Conservation (phyloP, 2,797 vertebrate species). For the Phalanger gymnotis region DNA sequence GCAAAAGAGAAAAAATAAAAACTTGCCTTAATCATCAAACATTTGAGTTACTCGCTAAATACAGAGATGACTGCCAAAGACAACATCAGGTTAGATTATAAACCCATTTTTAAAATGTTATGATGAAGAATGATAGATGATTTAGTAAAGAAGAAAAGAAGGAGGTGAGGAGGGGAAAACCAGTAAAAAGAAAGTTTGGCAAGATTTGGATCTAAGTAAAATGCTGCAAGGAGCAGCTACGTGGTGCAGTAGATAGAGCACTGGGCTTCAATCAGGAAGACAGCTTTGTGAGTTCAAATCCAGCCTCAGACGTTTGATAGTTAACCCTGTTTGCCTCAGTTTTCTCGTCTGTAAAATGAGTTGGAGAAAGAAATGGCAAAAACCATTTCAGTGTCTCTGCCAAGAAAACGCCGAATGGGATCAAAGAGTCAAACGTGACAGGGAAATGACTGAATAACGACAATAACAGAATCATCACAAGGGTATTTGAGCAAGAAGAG, state of each 20-base stretch:
- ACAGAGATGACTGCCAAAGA: not conserved
- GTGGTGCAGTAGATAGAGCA: not conserved
- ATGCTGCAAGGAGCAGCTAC: not conserved
- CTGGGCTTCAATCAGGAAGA: not conserved
- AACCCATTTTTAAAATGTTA: not conserved
- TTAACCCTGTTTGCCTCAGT: slow-evolving; percentile 42
- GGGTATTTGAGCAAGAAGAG: not conserved
- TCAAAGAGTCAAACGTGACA: not conserved
- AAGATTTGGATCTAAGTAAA: not conserved
- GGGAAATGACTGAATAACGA: not conserved
- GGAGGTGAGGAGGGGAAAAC: not conserved
- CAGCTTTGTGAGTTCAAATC: not conserved
- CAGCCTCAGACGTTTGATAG: not conserved
- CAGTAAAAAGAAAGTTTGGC: not conserved
- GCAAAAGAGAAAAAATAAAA: not conserved
- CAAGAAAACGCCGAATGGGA: not conserved
- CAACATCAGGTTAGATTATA: not conserved
- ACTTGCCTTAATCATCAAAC: not conserved
- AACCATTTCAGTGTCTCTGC: not conserved
- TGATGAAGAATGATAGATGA: not conserved
- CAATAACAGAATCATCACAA: not conserved
- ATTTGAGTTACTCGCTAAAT: not conserved
- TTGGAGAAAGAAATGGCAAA: not conserved
- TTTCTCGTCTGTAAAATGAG: slow-evolving; percentile 17
- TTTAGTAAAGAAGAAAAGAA: not conserved